Evolutionary conservation across 2,113 vertebrate genomes (phyloP), one percentile per base, ranked within the genome.

Genomic region (Anoura caudifer): DNA sequence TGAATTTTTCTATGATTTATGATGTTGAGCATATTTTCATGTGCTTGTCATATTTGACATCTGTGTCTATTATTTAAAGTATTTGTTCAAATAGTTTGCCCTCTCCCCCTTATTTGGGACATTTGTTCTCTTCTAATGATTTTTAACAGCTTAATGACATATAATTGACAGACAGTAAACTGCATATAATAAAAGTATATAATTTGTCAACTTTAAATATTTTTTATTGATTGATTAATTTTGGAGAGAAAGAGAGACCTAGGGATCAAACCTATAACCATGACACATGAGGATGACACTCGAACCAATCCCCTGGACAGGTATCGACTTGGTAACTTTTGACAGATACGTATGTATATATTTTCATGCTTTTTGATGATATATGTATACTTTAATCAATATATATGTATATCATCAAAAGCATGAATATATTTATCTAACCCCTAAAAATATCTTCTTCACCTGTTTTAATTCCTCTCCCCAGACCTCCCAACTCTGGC

Each of bases 71-170:
- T 82, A 26, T 28, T 61, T 85, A 33, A 93, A 95, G 36, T 87
- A 87, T 56, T 70, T 88, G 31, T 91, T 89, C 26, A 73, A 81
- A 80, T 92, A n/a, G 93, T 85, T 92, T 73, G 12, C 61, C 73
- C 28, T n/a, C 38, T 61, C 28, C 41, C 38, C 52, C 86, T 93
- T 87, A 87, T 63, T 76, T 87, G 38, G 45, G 50, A 61, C n/a
- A 86, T 92, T 95, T 72, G n/a, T 86, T 47, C 73, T 86, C 65
- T 75, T 75, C 73, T 69, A 75, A 87, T 63, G 79, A 86, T 61
- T 94, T 88, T 89, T 47, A 94, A 63, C 52, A 91, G 13, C 33
- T 79, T 88, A 50, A 87, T 91, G 41, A 83, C 54, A 20, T 83
- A 1, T 59, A 87, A 91, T 79, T 88, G 16, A 59, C 45, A 95